A percentile compares a stretch with the other conserved stretches of the same genome.
These are phyloP conservation scores for Conus ventricosus DNA, from an alignment of 1,140 invertebrate genomes.

Conservation along the genomic window DNA sequence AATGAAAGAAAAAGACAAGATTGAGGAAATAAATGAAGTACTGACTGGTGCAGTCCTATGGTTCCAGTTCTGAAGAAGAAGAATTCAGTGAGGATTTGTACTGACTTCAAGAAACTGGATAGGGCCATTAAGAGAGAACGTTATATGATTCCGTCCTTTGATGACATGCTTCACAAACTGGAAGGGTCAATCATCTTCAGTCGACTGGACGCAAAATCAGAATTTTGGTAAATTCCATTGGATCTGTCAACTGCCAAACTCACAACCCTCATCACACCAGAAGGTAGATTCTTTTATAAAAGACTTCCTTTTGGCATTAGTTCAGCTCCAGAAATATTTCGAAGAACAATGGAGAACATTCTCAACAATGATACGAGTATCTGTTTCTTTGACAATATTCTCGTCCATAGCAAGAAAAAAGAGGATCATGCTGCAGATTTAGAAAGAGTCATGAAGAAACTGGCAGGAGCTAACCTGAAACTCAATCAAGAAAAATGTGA, in stretches of 20 bases:
- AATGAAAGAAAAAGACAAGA: too few relatives aligned
- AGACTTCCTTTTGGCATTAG: constrained; percentile 46
- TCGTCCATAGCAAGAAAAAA: constrained; percentile 38
- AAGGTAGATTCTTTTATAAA: constrained; percentile 42
- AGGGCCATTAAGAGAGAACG: too few relatives aligned
- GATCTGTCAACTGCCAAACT: constrained; percentile 86
- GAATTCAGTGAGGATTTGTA: too few relatives aligned
- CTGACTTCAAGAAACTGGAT: too few relatives aligned
- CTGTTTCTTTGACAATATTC: constrained; percentile 45
- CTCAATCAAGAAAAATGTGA: constrained; percentile 32
- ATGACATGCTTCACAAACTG: neutral
- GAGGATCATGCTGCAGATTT: constrained; percentile 46
- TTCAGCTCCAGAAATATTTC: constrained; percentile 45
- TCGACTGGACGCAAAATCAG: constrained; percentile 77
- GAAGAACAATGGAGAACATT: constrained; percentile 37
- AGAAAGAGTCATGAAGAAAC: constrained; percentile 40
- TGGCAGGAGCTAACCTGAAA: neutral
- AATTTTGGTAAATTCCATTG: constrained; percentile 90
- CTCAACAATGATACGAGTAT: constrained; percentile 29
- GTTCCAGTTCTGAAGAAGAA: too few relatives aligned
- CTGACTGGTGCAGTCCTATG: too few relatives aligned
- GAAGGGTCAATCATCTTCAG: neutral
- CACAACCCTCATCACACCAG: constrained; percentile 80
- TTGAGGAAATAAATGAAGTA: too few relatives aligned
- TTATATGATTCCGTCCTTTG: neutral